Evolutionary conservation across 1,140 invertebrate genomes (phyloP), one percentile per base, ranked within the genome.

Genomic region (Venustaconcha ellipsiformis): DNA sequence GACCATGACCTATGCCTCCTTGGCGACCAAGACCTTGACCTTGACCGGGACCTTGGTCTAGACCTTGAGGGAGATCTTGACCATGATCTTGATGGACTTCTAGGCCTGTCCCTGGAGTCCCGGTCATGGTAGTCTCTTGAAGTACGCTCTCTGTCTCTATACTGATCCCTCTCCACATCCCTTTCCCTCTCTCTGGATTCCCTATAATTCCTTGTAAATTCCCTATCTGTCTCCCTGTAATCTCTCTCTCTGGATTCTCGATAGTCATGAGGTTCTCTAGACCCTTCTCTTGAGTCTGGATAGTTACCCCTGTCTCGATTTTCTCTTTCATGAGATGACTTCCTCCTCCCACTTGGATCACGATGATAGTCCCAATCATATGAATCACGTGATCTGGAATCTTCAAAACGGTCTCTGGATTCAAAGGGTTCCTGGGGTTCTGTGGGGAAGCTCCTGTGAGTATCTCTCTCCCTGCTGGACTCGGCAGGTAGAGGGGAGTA

Each of bases 91-190:
- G 79, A 60, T 18, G 81, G 80, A 72, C 79, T 82, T 70, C 79
- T 78, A n/a, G 74, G 78, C 23, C 74, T 57, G 62, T 72, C 67
- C 67, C 78, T 80, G 57, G 74, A 60, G 23, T 74, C 67, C 23
- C 70, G 37, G 14, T 64, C 57, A 26, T 56, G 14, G 48, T 67
- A 59, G 30, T 70, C 64, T 66, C 30, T 72, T 63, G 59, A 66
- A 48, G 79, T 76, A 67, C 69, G 67, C 65, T 70, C 73, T 73
- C 67, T 74, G 30, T 89, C 90, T 56, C 73, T 58, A 30, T 81
- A 80, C 67, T 78, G 74, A 72, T 81, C 76, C 81, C 86, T 77
- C n/a, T 73, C 72, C 58, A 78, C 68, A n/a, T 83, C 80, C 71
- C 79, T 81, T 26, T 85, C 79, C 57, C 80, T 84, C 63, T 63